Percentiles rank a stretch among this genome's conserved stretches.
Conservation (phyloP, 2,797 vertebrate species). For the Hippopotamyrus pictus region DNA sequence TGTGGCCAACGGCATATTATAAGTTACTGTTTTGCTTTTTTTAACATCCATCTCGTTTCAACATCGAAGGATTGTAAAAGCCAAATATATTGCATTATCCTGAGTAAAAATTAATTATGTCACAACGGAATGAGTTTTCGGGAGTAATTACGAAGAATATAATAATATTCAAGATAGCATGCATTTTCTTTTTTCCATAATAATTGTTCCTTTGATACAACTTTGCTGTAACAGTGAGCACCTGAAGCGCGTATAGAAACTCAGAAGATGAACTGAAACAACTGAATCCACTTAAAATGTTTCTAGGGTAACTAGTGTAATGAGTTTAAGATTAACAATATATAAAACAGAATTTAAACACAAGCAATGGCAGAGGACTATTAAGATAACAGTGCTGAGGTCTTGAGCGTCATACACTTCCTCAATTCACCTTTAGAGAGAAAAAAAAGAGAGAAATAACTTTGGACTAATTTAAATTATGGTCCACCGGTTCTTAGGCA, state of each 20-base stretch:
- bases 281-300: background rate
- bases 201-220: background rate
- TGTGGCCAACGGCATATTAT: background rate
- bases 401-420: background rate
- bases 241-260: slow-evolving; percentile 41
- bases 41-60: background rate
- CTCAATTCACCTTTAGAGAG: background rate
- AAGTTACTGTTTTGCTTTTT: background rate
- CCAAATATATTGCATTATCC: background rate
- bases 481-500: slow-evolving; percentile 17
- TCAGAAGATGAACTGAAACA: slow-evolving; percentile 46
- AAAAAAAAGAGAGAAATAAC: slow-evolving; percentile 16
- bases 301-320: background rate
- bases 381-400: background rate
- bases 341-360: slow-evolving; percentile 43
- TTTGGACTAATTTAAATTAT: slow-evolving; percentile 25
- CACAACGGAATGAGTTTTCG: background rate
- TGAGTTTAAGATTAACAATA: slow-evolving; percentile 21
- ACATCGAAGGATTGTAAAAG: background rate
- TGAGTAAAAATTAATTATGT: background rate
- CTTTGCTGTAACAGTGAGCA: background rate
- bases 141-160: background rate
- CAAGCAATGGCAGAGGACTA: slow-evolving; percentile 31
- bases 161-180: background rate
- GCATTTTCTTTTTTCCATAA: background rate